phyloP scores from a whole-genome alignment of 2,888 invertebrate species.

The Limnephilus auricula region DNA sequence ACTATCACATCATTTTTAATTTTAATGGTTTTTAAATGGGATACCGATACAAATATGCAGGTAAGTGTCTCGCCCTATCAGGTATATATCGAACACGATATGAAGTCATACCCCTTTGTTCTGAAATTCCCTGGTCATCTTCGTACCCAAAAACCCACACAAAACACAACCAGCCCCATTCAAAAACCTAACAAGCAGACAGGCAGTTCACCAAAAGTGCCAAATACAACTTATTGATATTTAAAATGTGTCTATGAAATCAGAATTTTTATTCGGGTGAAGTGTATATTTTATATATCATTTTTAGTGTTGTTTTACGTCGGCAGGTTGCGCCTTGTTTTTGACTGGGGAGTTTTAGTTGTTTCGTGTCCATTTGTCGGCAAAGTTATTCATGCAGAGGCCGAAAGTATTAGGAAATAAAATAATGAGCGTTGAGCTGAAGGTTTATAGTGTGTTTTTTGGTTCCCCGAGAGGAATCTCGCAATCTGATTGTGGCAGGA shows the following conservation, averaged over 20 bases:
- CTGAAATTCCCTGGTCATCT: neutral
- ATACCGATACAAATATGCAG: neutral
- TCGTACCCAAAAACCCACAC: neutral
- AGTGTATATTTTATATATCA: neutral
- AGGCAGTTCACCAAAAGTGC: neutral
- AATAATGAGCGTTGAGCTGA: conserved; percentile 7
- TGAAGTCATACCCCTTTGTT: conserved; percentile 2
- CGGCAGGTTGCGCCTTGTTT: neutral
- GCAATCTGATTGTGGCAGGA: neutral
- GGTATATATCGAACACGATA: neutral
- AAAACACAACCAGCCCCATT: neutral
- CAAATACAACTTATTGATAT: neutral
- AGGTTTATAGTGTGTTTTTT: conserved; percentile 15
- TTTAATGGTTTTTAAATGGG: neutral
- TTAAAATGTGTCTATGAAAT: neutral
- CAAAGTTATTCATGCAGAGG: conserved; percentile 16
- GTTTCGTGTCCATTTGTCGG: conserved; percentile 20
- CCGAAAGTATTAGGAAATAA: conserved; percentile 15
- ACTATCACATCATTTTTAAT: neutral
- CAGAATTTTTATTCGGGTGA: neutral
- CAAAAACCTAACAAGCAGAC: neutral
- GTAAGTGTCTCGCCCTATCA: neutral
- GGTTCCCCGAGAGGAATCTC: neutral
- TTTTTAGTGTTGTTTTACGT: neutral
- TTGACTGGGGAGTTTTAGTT: conserved; percentile 8